Base-by-base conservation (phyloP, 2,888 invertebrate species). In the Diaperis boleti region DNA sequence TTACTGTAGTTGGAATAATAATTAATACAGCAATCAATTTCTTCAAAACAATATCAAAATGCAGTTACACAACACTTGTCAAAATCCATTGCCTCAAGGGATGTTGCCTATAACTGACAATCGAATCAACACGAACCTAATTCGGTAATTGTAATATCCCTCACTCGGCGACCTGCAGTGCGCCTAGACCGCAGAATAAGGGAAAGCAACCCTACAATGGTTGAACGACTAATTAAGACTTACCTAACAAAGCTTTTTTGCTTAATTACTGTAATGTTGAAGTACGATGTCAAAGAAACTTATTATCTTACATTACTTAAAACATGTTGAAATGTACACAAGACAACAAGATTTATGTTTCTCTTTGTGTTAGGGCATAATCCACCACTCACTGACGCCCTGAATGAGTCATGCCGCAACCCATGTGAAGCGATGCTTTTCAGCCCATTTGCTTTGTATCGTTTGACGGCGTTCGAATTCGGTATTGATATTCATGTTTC, bases 61-160 rank as follows among this genome's bases (percentile, higher is more conserved):
- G 52, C 26, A 55, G 10, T 44, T 33, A 33, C 4, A 31, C 29
- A 14, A 35, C 20, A 44, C 33, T 42, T 42, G 42, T 41, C 20
- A 45, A 47, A 57, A 45, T 47, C 57, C 18, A 42, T 42, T 54
- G 42, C 62, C 45, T 50, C 29, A 26, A 35, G 64, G 61, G 49
- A n/a, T 64, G 64, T 49, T 35, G 61, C 31, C 50, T 65, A 39
- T 54, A 45, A 47, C 44, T 52, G 35, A 59, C 61, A 62, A 67
- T 67, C 55, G 63, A 65, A 67, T 65, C 61, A 61, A 45, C 54
- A 59, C 54, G 45, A 66, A 66, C 54, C 62, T 47, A 66, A 66
- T 60, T 65, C 60, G 18, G 57, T 66, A 64, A 68, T 64, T 62
- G 64, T 60, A 61, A 64, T 66, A 59, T 47, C 60, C 57, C 57